phyloP scores from a whole-genome alignment of 2,888 invertebrate species.

The Galerucella calmariensis region DNA sequence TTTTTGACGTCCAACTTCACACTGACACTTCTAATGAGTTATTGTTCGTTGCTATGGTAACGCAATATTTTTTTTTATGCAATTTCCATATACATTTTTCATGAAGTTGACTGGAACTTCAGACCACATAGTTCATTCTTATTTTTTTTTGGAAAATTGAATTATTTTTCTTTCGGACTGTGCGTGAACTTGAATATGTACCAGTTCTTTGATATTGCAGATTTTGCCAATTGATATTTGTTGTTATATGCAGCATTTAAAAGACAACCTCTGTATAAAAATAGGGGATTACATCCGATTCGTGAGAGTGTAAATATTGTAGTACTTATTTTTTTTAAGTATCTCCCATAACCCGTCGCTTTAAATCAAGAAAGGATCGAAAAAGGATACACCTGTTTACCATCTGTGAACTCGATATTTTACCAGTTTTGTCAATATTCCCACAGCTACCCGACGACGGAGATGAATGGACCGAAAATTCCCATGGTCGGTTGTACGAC shows the following conservation, averaged over 20 bases:
- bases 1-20: too few relatives aligned
- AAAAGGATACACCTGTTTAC: slow-evolving; percentile 51
- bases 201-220: too few relatives aligned
- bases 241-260: too few relatives aligned
- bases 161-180: too few relatives aligned
- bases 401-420: slow-evolving; percentile 47
- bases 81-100: neutral
- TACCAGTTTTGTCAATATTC: slow-evolving; percentile 45
- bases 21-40: too few relatives aligned
- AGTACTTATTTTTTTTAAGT: slow-evolving; percentile 23
- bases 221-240: too few relatives aligned
- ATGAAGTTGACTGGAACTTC: neutral
- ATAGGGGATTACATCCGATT: slow-evolving; percentile 50
- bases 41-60: too few relatives aligned
- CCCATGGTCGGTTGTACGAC: neutral
- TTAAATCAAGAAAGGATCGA: slow-evolving; percentile 47
- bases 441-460: slow-evolving; percentile 41
- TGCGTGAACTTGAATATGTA: too few relatives aligned
- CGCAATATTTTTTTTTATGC: too few relatives aligned
- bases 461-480: slow-evolving; percentile 14
- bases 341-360: slow-evolving; percentile 35
- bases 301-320: slow-evolving; percentile 54
- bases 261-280: slow-evolving; percentile 27
- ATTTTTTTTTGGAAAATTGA: too few relatives aligned
- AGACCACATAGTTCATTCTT: too few relatives aligned